Percentiles rank a stretch among this genome's conserved stretches.
phyloP scores from a whole-genome alignment of 2,888 invertebrate species.

The Ditula angustiorana region DNA sequence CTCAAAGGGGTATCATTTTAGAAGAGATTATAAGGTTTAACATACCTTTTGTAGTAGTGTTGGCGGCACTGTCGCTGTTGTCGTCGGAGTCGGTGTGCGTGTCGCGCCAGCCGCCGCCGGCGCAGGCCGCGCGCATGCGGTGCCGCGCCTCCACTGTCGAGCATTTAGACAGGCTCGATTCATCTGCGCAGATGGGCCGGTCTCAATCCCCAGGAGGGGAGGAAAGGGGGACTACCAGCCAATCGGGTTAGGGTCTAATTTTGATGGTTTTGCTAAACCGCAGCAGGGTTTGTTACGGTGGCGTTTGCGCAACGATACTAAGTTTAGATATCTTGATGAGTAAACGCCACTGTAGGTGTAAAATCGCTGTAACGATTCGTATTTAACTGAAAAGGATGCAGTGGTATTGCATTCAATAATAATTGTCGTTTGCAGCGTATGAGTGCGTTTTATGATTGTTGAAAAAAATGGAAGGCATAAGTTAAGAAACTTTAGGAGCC shows the following conservation, averaged over 20 bases:
- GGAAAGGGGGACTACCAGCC: constrained; percentile 33
- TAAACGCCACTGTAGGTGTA: too few species aligned
- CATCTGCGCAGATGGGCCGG: constrained; percentile 72
- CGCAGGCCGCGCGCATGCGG: constrained; percentile 73
- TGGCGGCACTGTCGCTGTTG: constrained; percentile 81
- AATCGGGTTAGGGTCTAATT: constrained; percentile 23
- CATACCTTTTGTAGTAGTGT: constrained; percentile 80
- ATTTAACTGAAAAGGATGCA: too few species aligned
- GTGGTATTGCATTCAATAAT: too few species aligned
- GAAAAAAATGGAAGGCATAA: too few species aligned
- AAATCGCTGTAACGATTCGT: too few species aligned
- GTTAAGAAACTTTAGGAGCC: too few species aligned
- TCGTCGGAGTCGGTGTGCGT: constrained; percentile 79
- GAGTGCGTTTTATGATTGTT: too few species aligned
- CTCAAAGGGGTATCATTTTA: background rate
- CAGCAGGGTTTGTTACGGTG: too few species aligned
- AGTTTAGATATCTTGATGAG: too few species aligned
- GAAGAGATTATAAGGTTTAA: background rate
- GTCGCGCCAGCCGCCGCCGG: constrained; percentile 66
- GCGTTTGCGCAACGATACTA: too few species aligned
- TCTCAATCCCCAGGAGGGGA: constrained; percentile 18
- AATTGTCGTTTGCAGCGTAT: too few species aligned
- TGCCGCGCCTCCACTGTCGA: constrained; percentile 88
- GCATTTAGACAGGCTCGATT: constrained; percentile 87
- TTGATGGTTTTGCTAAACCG: too few species aligned